These are phyloP conservation scores for Liopterus haemorrhoidalis DNA, from an alignment of 2,888 invertebrate genomes.

Conservation along the genomic window DNA sequence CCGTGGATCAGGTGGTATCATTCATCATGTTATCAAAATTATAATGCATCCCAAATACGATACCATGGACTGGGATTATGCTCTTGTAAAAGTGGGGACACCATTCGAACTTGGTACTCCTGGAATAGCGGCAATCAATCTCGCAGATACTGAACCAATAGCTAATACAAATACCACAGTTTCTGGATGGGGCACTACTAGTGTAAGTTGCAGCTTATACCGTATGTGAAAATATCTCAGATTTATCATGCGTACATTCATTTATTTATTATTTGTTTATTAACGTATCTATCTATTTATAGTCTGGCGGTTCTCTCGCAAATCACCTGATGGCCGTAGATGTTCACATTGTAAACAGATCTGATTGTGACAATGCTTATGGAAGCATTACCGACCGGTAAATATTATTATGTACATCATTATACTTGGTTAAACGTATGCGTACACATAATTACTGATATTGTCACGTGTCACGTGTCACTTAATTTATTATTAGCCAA, in stretches of 20 bases:
- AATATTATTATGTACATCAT: too few relatives aligned
- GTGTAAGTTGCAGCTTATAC: slow-evolving; percentile 6
- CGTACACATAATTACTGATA: too few relatives aligned
- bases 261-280: too few relatives aligned
- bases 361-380: slow-evolving; percentile 33
- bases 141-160: too few relatives aligned
- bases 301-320: slow-evolving; percentile 30
- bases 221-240: too few relatives aligned
- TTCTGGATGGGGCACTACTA: slow-evolving; percentile 21
- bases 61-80: background rate
- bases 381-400: slow-evolving; percentile 26
- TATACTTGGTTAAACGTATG: too few relatives aligned
- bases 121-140: too few relatives aligned
- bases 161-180: slow-evolving; percentile 5
- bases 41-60: slow-evolving; percentile 2
- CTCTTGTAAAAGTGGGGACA: background rate
- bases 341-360: slow-evolving; percentile 35
- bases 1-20: background rate
- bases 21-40: background rate
- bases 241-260: too few relatives aligned
- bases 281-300: too few relatives aligned
- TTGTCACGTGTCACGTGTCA: too few relatives aligned
- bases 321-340: slow-evolving; percentile 35
- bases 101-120: background rate
- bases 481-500: too few relatives aligned